Percentiles rank a stretch among this genome's conserved stretches.
These are phyloP conservation scores for Pomatorhinus ruficollis DNA, from an alignment of 2,113 vertebrate species.

Conservation along the genomic window DNA sequence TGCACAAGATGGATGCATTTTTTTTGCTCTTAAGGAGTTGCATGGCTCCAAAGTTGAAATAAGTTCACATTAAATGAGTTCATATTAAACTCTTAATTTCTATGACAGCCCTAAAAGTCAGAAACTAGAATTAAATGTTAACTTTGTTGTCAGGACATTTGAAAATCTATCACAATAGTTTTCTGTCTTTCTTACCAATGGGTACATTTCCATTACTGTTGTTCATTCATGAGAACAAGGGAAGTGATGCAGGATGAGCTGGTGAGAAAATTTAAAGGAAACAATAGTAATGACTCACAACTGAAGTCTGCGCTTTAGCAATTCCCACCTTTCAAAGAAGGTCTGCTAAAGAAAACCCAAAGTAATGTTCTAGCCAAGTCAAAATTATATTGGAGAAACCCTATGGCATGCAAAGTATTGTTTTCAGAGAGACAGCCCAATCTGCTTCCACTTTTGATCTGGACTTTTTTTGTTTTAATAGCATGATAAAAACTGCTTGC, in stretches of 20 bases:
- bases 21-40: background rate
- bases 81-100: background rate
- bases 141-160: background rate
- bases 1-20: background rate
- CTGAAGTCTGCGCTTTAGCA: slow-evolving; percentile 25
- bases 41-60: background rate
- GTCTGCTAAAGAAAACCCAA: slow-evolving; percentile 49
- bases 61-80: background rate
- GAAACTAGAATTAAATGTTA: background rate
- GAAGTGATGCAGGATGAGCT: slow-evolving; percentile 70
- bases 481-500: slow-evolving; percentile 65
- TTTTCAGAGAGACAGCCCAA: slow-evolving; percentile 39
- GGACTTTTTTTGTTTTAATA: slow-evolving; percentile 57
- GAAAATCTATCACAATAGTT: background rate
- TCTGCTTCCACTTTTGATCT: slow-evolving; percentile 22
- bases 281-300: slow-evolving; percentile 78
- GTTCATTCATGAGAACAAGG: slow-evolving; percentile 75
- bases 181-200: slow-evolving; percentile 27
- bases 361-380: slow-evolving; percentile 5
- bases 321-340: slow-evolving; percentile 73
- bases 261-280: slow-evolving; percentile 75
- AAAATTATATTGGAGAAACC: slow-evolving; percentile 47
- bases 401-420: slow-evolving; percentile 50
- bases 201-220: slow-evolving; percentile 43
- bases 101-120: background rate